Percentiles rank a stretch among this genome's conserved stretches.
Conservation (phyloP, 92 coral and sea anemone genomes). For the Epizoanthus rinbou region DNA sequence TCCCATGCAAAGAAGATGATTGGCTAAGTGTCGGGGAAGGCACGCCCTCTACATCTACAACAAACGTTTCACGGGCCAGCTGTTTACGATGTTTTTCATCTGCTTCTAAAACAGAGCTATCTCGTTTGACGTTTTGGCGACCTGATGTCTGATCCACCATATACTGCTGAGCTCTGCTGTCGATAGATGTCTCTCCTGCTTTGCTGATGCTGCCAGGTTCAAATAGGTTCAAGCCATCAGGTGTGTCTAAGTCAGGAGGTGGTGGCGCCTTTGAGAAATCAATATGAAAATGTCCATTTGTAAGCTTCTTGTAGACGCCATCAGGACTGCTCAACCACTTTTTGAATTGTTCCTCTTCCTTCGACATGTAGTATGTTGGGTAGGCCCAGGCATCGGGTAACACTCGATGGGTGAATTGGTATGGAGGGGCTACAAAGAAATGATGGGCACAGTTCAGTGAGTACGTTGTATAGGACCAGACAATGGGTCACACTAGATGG, state of each 20-base stretch:
- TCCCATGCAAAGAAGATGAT: slow-evolving; percentile 20
- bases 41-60: not conserved
- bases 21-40: slow-evolving; percentile 42
- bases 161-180: slow-evolving; percentile 36
- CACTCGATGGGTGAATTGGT: slow-evolving; percentile 75
- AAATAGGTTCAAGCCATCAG: not conserved
- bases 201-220: not conserved
- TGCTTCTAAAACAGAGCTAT: slow-evolving; percentile 20
- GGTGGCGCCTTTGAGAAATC: slow-evolving; percentile 79
- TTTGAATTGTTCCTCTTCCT: slow-evolving; percentile 31
- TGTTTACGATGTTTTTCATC: slow-evolving; percentile 6
- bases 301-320: slow-evolving; percentile 42
- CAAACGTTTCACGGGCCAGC: slow-evolving; percentile 6
- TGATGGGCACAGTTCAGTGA: not conserved
- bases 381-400: slow-evolving; percentile 92
- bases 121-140: slow-evolving; percentile 11
- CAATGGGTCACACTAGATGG: too few species aligned
- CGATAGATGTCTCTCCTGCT: not conserved
- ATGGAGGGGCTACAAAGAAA: slow-evolving; percentile 65
- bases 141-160: slow-evolving; percentile 19
- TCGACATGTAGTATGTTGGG: slow-evolving; percentile 58
- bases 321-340: slow-evolving; percentile 49
- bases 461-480: not conserved
- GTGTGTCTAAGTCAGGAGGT: not conserved
- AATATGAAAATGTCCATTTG: slow-evolving; percentile 45